phyloP scores from a whole-genome alignment of 2,888 invertebrate species.

The Prenolepis imparis region DNA sequence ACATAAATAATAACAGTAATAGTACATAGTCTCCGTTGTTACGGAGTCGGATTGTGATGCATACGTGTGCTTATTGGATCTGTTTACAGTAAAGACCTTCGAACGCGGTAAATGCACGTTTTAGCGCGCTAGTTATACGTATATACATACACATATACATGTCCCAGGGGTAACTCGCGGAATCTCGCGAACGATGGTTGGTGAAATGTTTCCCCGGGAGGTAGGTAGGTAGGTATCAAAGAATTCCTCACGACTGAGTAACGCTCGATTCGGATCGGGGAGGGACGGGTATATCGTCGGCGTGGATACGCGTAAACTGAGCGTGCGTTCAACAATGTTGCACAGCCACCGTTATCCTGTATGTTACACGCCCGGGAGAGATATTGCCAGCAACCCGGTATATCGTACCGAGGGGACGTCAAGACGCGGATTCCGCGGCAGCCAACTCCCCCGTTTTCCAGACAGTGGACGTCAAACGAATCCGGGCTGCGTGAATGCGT shows the following conservation, averaged over 20 bases:
- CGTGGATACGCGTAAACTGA: conserved; percentile 45
- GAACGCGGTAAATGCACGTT: conserved; percentile 42
- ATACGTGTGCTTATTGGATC: conserved; percentile 35
- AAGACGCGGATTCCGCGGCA: conserved; percentile 54
- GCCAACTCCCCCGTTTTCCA: conserved; percentile 41
- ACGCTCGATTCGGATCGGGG: conserved; percentile 44
- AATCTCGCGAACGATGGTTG: conserved; percentile 53
- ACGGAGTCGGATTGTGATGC: conserved; percentile 11
- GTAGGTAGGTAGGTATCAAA: conserved; percentile 56
- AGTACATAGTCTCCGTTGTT: conserved; percentile 10
- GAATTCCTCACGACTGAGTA: conserved; percentile 61
- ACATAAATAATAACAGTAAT: conserved; percentile 48
- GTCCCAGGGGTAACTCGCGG: conserved; percentile 41
- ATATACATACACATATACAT: background rate
- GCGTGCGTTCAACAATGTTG: conserved; percentile 57
- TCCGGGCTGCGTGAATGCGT: conserved; percentile 48
- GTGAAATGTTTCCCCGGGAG: conserved; percentile 57
- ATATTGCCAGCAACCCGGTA: conserved; percentile 53
- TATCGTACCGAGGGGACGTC: conserved; percentile 5
- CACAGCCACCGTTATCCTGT: conserved; percentile 26
- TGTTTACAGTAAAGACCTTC: conserved; percentile 39
- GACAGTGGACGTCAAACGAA: conserved; percentile 60
- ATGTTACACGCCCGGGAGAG: conserved; percentile 32
- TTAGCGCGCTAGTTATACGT: background rate
- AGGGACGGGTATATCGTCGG: conserved; percentile 40